Base-by-base conservation (phyloP, 2,888 invertebrate species). In the Baccha elongata region DNA sequence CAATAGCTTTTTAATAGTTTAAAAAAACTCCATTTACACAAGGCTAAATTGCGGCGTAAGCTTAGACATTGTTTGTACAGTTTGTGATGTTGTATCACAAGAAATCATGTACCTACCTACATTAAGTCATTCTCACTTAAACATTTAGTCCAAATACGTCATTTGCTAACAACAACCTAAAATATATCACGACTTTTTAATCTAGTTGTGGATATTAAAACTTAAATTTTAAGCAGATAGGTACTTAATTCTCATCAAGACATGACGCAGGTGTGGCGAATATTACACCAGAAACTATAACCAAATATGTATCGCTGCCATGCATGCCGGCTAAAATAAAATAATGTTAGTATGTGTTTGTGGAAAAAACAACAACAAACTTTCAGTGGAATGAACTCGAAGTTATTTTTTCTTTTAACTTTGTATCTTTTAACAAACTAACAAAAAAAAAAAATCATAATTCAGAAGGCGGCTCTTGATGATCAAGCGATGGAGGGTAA, bases 181-280 rank as follows among this genome's bases (percentile, higher is more conserved):
- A 26, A 26, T 15, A 50, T 50, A 52, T 32, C 50, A 50, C 26
- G 17, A 13, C 1, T 40, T 13, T 40, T 40, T 13, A 13, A 40
- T 40, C 37, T 40, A 3, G 60, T 32, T 32, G 2, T 2, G 29
- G 50, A 67, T 67, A 42, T 74, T 21, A 10, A n/a, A n/a, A n/a
- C n/a, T n/a, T n/a, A n/a, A n/a, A n/a, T n/a, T n/a, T n/a, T n/a
- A n/a, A n/a, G n/a, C n/a, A n/a, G n/a, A n/a, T n/a, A n/a, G n/a
- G 44, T 26, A 72, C 37, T 44, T 6, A 21, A 68, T 17, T 29
- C 46, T 26, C 29, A 42, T 19, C 44, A 44, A 64, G 37, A 23
- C 58, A 75, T 65, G 81, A 60, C 50, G 65, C 81, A 81, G 81
- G 81, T 81, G 81, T 76, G 81, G 81, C 75, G 64, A 72, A 73